Base-by-base conservation (phyloP, 2,888 invertebrate genomes). In the Drosophila paucipuncta region DNA sequence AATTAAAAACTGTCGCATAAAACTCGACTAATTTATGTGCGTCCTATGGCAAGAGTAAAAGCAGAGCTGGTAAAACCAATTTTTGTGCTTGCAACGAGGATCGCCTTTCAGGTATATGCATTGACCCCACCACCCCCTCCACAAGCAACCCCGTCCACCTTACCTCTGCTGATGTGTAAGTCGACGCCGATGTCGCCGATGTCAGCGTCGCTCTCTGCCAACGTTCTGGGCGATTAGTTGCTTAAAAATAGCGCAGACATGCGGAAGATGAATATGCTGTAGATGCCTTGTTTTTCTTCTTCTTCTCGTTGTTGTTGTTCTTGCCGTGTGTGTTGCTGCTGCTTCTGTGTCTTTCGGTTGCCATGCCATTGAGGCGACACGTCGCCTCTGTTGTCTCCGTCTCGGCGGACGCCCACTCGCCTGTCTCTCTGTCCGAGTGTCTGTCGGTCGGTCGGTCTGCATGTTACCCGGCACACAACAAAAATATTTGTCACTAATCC, bases 221-320 rank as follows among this genome's bases (percentile, higher is more conserved):
- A 52, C 76, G 85, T 85, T 85, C 85, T 87, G 77, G 87, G 81
- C 85, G 85, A 85, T 85, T 85, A 85, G 87, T 83, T 67, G 73
- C 70, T 65, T 79, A 85, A 77, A 85, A 87, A 85, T 85, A 85
- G 87, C 86, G 60, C 85, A 87, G 85, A 87, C 80, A 85, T 83
- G 83, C 85, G 87, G 83, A 87, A 82, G 77, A 78, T 72, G 58
- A 58, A 71, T 62, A 65, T 68, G 76, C 33, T 43, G 47, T 31
- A 35, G 35, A 43, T 62, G 43, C 43, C 22, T 22, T 22, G 13
- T 22, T 43, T 6, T 2, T 11, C 10, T 22, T 43, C n/a, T 41
- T n/a, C 22, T 22, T 41, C 3, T 9, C 6, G 6, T 0, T 9
- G 1, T 9, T 57, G 58, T 37, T 33, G 68, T 28, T 35, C n/a